These are phyloP conservation scores for Cenopis cana DNA, from an alignment of 2,888 invertebrate genomes.

Conservation along the genomic window DNA sequence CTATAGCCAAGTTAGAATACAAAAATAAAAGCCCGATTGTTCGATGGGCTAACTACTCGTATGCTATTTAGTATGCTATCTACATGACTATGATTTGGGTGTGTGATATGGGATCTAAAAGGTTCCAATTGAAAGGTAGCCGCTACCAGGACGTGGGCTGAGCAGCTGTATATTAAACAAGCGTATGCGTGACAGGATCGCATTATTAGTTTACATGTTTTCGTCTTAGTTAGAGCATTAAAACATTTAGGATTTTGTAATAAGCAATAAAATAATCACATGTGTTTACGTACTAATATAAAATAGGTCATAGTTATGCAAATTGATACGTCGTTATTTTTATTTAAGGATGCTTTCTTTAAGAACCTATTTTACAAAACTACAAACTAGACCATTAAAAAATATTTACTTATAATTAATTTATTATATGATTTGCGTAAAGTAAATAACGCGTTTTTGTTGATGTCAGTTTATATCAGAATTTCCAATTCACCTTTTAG, in stretches of 20 bases:
- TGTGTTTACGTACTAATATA: no score
- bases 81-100: constrained; percentile 21
- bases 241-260: background rate
- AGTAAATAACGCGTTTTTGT: no score
- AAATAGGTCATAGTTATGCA: no score
- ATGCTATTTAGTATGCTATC: constrained; percentile 18
- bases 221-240: constrained; percentile 11
- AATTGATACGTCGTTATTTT: no score
- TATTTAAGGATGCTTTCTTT: no score
- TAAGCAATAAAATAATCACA: background rate
- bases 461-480: no score
- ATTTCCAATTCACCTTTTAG: no score
- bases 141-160: constrained; percentile 22
- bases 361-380: no score
- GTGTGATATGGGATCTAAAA: constrained; percentile 31
- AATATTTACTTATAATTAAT: no score
- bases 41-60: background rate
- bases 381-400: no score
- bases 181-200: constrained; percentile 28
- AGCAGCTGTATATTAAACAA: constrained; percentile 19
- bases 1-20: background rate
- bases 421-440: no score
- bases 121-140: constrained; percentile 24
- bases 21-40: background rate
- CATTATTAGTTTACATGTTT: constrained; percentile 24